A percentile compares a stretch with the other conserved stretches of the same genome.
Evolutionary conservation across 2,113 vertebrate genomes (phyloP).

Genomic region (Neodontobutis hainanensis): DNA sequence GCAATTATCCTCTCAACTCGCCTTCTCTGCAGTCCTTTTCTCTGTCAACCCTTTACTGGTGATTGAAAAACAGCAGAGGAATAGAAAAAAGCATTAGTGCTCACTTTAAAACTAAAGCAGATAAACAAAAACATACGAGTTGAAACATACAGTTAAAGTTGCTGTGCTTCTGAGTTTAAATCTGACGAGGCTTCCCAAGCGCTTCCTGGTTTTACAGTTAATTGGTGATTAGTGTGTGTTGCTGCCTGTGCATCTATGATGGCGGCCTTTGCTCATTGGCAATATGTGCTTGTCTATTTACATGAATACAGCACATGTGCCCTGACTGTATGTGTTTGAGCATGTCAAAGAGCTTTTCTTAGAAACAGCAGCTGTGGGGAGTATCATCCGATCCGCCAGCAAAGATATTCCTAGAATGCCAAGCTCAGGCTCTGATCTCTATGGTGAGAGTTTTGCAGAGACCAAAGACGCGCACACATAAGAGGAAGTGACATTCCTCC

Average conservation of each 20-base stretch:
- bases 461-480: constrained; percentile 42
- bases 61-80: constrained; percentile 40
- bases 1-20: constrained; percentile 61
- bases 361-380: constrained; percentile 75
- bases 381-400: constrained; percentile 63
- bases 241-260: constrained; percentile 28
- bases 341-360: constrained; percentile 71
- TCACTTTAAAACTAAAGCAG: constrained; percentile 31
- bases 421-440: constrained; percentile 60
- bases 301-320: constrained; percentile 35
- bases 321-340: constrained; percentile 15
- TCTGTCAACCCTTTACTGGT: constrained; percentile 41
- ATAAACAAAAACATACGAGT: constrained; percentile 20
- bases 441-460: constrained; percentile 48
- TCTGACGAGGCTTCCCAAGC: constrained; percentile 33
- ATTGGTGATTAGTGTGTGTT: constrained; percentile 35
- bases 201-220: constrained; percentile 42
- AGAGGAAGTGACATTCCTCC: constrained; percentile 65
- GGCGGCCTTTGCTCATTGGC: constrained; percentile 11
- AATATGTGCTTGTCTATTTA: constrained; percentile 39
- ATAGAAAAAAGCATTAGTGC: constrained; percentile 32
- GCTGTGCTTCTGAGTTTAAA: constrained; percentile 10
- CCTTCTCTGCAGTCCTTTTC: constrained; percentile 38
- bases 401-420: constrained; percentile 74
- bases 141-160: constrained; percentile 49